Conservation (phyloP, 64 coral and sea anemone genomes). For the Trachythela sp. region DNA sequence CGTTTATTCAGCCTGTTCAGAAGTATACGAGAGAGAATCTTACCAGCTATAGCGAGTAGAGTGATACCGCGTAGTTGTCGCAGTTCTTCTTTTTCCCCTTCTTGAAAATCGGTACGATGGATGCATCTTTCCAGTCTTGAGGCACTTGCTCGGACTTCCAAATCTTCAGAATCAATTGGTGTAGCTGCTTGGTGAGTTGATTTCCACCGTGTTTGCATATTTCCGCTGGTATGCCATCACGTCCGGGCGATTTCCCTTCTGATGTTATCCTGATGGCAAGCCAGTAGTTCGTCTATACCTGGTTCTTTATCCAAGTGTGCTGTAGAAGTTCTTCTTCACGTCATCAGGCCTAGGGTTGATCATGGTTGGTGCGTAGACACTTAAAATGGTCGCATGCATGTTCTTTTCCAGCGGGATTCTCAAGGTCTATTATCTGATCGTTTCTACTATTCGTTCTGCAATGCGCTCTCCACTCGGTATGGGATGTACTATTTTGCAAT, state of each 20-base stretch:
- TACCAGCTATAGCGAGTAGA: neutral
- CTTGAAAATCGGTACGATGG: neutral
- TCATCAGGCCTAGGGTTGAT: slow-evolving; percentile 30
- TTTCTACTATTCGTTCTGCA: no score
- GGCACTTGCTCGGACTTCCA: slow-evolving; percentile 2
- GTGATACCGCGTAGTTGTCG: slow-evolving; percentile 20
- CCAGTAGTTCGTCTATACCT: no score
- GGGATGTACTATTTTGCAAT: no score
- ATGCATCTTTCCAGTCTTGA: slow-evolving; percentile 1
- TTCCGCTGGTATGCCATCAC: neutral
- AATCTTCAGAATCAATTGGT: neutral
- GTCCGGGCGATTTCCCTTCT: slow-evolving; percentile 17
- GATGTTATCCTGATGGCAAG: no score
- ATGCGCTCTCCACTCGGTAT: no score
- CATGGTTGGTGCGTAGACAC: no score
- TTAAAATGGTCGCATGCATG: no score
- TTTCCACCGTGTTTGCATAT: slow-evolving; percentile 27
- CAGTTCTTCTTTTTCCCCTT: neutral
- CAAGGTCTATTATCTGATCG: no score
- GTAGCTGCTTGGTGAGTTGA: neutral
- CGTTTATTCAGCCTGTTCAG: slow-evolving; percentile 12
- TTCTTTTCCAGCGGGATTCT: no score
- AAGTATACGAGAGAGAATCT: slow-evolving; percentile 4
- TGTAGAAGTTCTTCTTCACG: slow-evolving; percentile 20
- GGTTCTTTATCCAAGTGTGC: neutral